These are phyloP conservation scores for Antechinus stuartii DNA, from an alignment of 2,113 vertebrate genomes.

Conservation along the genomic window DNA sequence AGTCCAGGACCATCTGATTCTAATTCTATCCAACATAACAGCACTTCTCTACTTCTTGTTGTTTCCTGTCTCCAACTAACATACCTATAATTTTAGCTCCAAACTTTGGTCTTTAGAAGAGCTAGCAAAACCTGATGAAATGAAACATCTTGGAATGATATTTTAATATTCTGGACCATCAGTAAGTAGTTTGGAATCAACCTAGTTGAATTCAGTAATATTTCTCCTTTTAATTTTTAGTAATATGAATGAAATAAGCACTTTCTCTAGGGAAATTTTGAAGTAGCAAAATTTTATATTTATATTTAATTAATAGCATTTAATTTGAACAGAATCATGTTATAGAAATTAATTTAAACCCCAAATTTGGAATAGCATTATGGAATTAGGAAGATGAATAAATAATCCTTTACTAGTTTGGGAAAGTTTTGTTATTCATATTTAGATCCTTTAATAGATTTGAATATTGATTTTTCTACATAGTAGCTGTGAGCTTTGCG, in stretches of 20 bases:
- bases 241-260: background rate
- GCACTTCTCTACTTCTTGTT: background rate
- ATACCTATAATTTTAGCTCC: background rate
- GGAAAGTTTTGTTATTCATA: too few species aligned
- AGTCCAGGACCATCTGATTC: background rate
- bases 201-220: background rate
- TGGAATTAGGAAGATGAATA: background rate
- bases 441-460: background rate
- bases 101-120: slow-evolving; percentile 4
- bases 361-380: background rate
- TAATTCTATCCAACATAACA: background rate
- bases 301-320: background rate
- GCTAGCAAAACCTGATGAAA: background rate
- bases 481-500: background rate
- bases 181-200: background rate
- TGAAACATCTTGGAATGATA: background rate
- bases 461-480: background rate
- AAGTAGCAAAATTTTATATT: slow-evolving; percentile 13
- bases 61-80: background rate
- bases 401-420: too few species aligned
- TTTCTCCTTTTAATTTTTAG: background rate
- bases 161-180: slow-evolving; percentile 19
- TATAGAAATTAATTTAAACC: background rate
- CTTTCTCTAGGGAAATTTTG: background rate
- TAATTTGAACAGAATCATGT: background rate